Conservation (phyloP, 2,888 invertebrate genomes). For the Taphrorychus bicolor region DNA sequence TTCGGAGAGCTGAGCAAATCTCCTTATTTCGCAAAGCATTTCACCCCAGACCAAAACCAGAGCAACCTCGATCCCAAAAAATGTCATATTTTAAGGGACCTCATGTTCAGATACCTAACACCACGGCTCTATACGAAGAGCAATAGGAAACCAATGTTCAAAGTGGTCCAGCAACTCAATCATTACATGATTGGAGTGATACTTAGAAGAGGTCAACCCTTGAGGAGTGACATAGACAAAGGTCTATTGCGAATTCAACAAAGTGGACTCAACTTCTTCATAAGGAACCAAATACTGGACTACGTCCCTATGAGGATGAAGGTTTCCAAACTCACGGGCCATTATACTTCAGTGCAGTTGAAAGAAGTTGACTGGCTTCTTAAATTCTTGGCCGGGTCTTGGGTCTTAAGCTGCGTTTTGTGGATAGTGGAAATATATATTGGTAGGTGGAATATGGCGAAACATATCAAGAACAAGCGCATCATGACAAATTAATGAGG, state of each 20-base stretch:
- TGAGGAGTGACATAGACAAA: not conserved
- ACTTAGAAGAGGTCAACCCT: not conserved
- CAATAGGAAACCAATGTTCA: not conserved
- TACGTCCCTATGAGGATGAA: not conserved
- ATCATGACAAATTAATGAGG: too few relatives aligned
- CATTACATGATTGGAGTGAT: not conserved
- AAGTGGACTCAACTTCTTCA: not conserved
- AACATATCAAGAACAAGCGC: too few relatives aligned
- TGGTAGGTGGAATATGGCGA: not conserved
- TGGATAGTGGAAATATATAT: not conserved
- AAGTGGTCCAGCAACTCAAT: not conserved
- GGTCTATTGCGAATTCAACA: not conserved
- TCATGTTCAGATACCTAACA: not conserved
- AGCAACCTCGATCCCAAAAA: too few relatives aligned
- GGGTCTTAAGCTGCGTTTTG: not conserved
- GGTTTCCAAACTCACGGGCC: not conserved
- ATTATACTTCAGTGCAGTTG: not conserved
- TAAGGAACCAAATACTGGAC: not conserved
- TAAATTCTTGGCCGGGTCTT: not conserved
- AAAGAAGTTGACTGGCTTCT: not conserved
- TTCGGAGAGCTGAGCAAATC: too few relatives aligned
- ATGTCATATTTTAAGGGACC: not conserved
- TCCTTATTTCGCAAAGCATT: too few relatives aligned
- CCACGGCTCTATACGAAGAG: not conserved
- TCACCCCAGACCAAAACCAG: too few relatives aligned